Base-by-base conservation (phyloP, 2,797 vertebrate genomes). In the Phyllotis vaccarum region DNA sequence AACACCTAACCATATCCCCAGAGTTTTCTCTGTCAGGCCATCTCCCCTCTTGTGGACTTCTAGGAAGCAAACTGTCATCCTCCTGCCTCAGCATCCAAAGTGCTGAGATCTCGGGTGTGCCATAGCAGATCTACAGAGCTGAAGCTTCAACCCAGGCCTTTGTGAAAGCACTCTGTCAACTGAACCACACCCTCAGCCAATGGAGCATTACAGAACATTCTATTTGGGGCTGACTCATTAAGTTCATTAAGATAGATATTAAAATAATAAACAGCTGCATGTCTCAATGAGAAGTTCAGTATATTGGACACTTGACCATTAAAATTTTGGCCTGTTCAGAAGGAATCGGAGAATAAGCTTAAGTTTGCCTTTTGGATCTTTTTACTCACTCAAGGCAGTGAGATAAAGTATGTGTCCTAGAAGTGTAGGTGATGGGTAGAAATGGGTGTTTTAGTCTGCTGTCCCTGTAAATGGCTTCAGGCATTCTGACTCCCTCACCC, bases 351-450 rank as follows among this genome's bases (percentile, higher is more conserved):
- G 13, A 58, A 90, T 60, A 37, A 66, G 70, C 56, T 86, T n/a
- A 86, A 80, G 17, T 40, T 95, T 94, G 58, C 87, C 62, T 93
- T 82, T 34, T 79, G 62, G 62, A 82, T 94, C 76, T 88, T 90
- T 92, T 92, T 37, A 64, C 80, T 54, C n/a, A 78, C 80, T 54
- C n/a, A 78, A 75, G 13, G 3, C 74, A 60, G 54, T 87, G 75
- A 93, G 60, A 87, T 27, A 56, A 62, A 94, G 29, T 24, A 76
- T 56, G 43, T 14, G 0, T 34, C 68, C 46, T 29, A n/a, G 52
- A 49, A n/a, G 37, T 83, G 27, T 62, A 43, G 52, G 78, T 3
- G 6, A 31, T 82, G 49, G 17, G 4, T n/a, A 72, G 40, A 58
- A 75, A 90, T 68, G 54, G 58, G 12, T 40, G 60, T 96, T 72